Evolutionary conservation across 2,888 invertebrate genomes (phyloP).

Genomic region (Parnassius orleans): DNA sequence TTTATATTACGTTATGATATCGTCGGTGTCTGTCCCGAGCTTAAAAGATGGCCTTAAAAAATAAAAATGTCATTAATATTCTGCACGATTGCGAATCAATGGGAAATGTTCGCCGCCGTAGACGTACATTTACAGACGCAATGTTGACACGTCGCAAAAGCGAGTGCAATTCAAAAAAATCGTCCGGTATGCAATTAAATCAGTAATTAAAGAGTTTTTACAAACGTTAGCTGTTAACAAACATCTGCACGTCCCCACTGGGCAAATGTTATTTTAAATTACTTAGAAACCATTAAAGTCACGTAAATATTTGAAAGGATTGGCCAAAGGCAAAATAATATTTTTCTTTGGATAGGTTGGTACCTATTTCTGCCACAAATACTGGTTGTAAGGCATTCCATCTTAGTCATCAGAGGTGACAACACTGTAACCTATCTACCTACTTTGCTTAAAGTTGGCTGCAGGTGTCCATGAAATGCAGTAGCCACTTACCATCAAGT

Average conservation of each 20-base stretch:
- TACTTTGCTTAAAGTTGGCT: no score
- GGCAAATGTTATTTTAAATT: conserved; percentile 31
- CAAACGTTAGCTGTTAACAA: conserved; percentile 36
- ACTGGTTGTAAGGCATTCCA: no score
- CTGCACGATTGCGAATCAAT: not conserved
- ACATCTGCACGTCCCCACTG: conserved; percentile 31
- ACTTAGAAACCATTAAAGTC: conserved; percentile 24
- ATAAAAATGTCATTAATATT: no score
- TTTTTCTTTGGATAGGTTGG: not conserved
- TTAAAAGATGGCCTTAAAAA: no score
- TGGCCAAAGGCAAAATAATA: conserved; percentile 16
- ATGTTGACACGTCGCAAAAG: conserved; percentile 36
- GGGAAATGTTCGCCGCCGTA: conserved; percentile 24
- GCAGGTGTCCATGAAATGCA: no score
- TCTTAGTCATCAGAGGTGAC: no score
- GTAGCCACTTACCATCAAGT: no score
- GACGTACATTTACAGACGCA: conserved; percentile 37
- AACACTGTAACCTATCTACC: no score
- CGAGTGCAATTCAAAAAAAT: no score
- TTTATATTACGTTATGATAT: no score
- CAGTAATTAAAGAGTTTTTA: conserved; percentile 43
- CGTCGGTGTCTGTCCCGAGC: no score
- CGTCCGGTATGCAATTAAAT: conserved; percentile 41
- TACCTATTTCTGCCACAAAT: no score
- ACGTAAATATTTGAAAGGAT: conserved; percentile 17